Evolutionary conservation across 2,113 vertebrate genomes (phyloP).

Genomic region (Gila orcuttii): DNA sequence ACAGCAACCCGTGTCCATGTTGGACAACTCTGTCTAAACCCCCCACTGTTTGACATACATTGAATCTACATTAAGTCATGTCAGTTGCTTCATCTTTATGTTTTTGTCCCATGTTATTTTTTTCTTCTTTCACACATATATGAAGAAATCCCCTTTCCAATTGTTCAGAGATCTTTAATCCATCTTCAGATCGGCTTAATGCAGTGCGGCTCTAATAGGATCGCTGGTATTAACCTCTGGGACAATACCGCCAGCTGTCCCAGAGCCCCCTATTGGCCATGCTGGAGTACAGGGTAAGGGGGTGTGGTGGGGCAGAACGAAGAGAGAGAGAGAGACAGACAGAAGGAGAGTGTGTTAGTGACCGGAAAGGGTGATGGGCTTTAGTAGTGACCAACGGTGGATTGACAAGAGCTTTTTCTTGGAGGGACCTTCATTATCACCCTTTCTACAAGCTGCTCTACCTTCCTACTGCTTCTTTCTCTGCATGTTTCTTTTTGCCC

Average conservation of each 20-base stretch:
- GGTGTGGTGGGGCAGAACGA: conserved; percentile 60
- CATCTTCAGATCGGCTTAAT: conserved; percentile 85
- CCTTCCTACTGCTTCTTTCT: conserved; percentile 20
- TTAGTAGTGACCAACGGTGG: conserved; percentile 69
- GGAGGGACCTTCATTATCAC: background rate
- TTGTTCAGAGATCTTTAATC: conserved; percentile 94
- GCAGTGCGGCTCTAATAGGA: conserved; percentile 91
- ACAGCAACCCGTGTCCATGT: background rate
- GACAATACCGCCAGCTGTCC: conserved; percentile 85
- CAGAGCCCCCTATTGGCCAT: conserved; percentile 79
- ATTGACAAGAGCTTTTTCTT: conserved; percentile 59
- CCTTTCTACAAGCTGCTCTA: conserved; percentile 2
- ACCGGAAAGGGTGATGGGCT: conserved; percentile 71
- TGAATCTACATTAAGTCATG: background rate
- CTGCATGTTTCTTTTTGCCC: conserved; percentile 4
- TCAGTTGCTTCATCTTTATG: background rate
- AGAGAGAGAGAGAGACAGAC: conserved; percentile 50
- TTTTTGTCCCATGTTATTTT: background rate
- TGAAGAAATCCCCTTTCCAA: conserved; percentile 77
- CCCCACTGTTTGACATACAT: background rate
- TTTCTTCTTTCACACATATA: background rate
- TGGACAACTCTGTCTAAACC: conserved; percentile 15
- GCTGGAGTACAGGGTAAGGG: conserved; percentile 68
- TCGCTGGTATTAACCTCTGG: conserved; percentile 87
- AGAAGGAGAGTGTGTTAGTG: conserved; percentile 7